Evolutionary conservation across 2,113 vertebrate species (phyloP).

Genomic region (Theristicus caerulescens): DNA sequence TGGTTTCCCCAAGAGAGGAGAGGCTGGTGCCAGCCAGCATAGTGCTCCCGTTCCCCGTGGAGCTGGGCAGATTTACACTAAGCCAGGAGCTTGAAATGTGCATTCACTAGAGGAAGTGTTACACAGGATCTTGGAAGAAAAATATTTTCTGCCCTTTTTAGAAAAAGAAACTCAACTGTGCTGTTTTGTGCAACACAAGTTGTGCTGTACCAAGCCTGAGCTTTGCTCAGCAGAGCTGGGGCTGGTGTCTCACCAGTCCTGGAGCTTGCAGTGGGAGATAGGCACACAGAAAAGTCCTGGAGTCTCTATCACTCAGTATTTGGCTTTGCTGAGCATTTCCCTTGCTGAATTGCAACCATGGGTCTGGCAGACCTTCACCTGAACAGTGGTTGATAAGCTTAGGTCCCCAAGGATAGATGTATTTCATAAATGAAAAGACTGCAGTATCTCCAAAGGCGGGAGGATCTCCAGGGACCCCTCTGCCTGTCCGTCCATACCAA

Average conservation of each 20-base stretch:
- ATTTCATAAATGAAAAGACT: background rate
- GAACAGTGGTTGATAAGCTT: background rate
- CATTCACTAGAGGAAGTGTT: background rate
- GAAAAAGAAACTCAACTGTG: background rate
- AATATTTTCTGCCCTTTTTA: background rate
- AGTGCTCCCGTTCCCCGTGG: background rate
- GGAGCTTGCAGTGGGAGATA: background rate
- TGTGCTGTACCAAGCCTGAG: background rate
- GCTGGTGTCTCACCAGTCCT: background rate
- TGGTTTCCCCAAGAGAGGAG: background rate
- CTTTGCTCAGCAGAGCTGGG: background rate
- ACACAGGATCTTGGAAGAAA: background rate
- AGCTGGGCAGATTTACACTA: background rate
- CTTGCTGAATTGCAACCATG: background rate
- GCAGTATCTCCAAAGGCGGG: background rate
- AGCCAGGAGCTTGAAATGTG: background rate
- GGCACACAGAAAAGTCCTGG: background rate
- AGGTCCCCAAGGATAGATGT: background rate
- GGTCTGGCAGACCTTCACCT: conserved; percentile 5
- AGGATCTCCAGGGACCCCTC: background rate
- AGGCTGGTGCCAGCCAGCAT: background rate
- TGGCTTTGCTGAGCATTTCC: background rate
- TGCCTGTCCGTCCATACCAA: background rate
- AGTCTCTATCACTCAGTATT: background rate
- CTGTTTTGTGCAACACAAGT: background rate